phyloP scores from a whole-genome alignment of 1,140 invertebrate species.

The Archivesica marissinica region DNA sequence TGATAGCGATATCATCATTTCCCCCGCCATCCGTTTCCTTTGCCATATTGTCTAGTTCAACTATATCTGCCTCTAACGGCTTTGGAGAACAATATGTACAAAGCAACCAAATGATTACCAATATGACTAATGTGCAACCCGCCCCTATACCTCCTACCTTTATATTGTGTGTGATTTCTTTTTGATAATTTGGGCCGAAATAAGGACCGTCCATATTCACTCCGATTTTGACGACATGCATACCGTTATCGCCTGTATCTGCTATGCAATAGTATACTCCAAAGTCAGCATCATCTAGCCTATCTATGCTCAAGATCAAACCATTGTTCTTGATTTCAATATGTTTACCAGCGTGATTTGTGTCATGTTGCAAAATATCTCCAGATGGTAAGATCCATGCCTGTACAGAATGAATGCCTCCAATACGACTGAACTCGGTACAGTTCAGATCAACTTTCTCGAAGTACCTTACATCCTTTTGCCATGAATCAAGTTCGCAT shows the following conservation, averaged over 20 bases:
- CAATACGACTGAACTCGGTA: not conserved
- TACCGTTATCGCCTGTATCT: not conserved
- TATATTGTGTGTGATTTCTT: constrained; percentile 5
- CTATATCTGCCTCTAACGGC: too few species aligned
- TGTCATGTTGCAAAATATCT: not conserved
- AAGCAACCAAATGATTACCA: constrained; percentile 16
- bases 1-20: not conserved
- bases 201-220: constrained; percentile 52
- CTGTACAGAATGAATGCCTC: not conserved
- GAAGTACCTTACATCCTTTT: constrained; percentile 33
- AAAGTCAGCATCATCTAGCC: constrained; percentile 45
- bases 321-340: constrained; percentile 27
- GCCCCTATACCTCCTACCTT: constrained; percentile 41
- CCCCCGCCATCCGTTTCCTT: not conserved
- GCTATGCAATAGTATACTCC: constrained; percentile 47
- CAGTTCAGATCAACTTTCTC: constrained; percentile 21
- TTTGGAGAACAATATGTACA: not conserved
- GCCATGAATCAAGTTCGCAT: constrained; percentile 3
- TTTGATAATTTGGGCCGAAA: not conserved
- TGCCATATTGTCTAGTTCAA: too few species aligned
- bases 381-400: constrained; percentile 39
- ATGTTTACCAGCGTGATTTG: not conserved
- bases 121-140: not conserved
- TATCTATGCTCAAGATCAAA: constrained; percentile 7
- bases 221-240: constrained; percentile 14